Base-by-base conservation (phyloP, 1,140 invertebrate genomes). In the Metopolophium dirhodum region DNA sequence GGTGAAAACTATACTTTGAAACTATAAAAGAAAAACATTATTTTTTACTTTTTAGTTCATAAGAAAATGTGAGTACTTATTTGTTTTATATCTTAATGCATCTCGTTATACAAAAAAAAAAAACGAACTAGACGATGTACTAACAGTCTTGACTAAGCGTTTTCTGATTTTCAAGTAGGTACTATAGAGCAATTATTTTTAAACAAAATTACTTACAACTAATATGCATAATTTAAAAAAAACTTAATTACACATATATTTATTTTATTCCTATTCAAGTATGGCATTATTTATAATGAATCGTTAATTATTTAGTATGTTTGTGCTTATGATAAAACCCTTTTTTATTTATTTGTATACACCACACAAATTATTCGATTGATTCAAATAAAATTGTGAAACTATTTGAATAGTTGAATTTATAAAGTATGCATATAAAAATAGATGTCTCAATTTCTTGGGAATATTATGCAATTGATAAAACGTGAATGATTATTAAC, bases 141-240 rank as follows among this genome's bases (percentile, higher is more conserved):
- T 45, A 68, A 90, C 57, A 90, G 54, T 90, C 89, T 90, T 90
- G 89, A 45, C 88, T 90, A 90, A 90, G 6, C 3, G 1, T 61
- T 68, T 45, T 68, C 7, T 45, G 41, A 45, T 45, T 68, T 45
- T 90, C 4, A 90, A 68, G 26, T 90, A 54, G 8, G 8, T 51
- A 61, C 20, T 47, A n/a, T 45, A 30, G 20, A 89, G 14, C 83
- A 85, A 85, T 85, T 41, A 85, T 23, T 85, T 49, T 86, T n/a
- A 88, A 51, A 54, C 11, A 26, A 57, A 57, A 57, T 90, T 68
- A 45, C n/a, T 45, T 9, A 35, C 22, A n/a, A 88, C 49, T 49
- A 57, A 57, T 2, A 57, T 23, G 37, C 20, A 54, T 35, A 41
- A 54, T 26, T 90, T 26, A 35, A 90, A 90, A 88, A 90, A 41